These are phyloP conservation scores for Sacculina carcini DNA, from an alignment of 2,888 invertebrate genomes.

Conservation along the genomic window DNA sequence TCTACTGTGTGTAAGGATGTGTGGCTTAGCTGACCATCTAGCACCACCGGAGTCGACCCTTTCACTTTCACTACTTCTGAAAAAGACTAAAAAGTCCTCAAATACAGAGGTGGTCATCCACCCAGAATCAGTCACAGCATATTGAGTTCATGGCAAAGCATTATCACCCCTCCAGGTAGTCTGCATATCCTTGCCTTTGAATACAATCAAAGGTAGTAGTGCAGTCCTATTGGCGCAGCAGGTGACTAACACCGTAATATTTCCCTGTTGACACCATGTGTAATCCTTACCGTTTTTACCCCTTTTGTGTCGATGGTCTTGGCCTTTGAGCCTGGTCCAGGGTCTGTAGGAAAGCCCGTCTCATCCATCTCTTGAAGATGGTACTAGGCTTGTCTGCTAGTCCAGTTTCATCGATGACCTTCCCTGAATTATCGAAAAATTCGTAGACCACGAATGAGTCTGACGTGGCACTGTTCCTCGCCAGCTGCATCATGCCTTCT, in stretches of 20 bases:
- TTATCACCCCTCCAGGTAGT: no score
- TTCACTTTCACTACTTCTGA: neutral
- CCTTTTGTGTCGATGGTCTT: slow-evolving; percentile 6
- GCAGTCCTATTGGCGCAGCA: slow-evolving; percentile 6
- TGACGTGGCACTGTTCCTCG: slow-evolving; percentile 3
- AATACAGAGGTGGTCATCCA: no score
- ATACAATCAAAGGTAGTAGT: no score
- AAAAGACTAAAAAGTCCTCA: neutral
- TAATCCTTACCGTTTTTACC: neutral
- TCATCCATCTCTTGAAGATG: slow-evolving; percentile 6
- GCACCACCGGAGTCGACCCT: neutral
- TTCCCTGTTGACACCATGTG: slow-evolving; percentile 5
- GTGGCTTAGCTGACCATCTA: slow-evolving; percentile 6
- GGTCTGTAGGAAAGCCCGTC: slow-evolving; percentile 5
- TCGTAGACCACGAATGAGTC: slow-evolving; percentile 7
- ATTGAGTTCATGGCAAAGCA: slow-evolving; percentile 4
- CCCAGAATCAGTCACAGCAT: slow-evolving; percentile 7
- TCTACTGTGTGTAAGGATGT: slow-evolving; percentile 1
- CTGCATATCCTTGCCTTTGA: no score
- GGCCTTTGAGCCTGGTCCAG: neutral
- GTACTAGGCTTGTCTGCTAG: neutral
- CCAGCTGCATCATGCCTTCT: slow-evolving; percentile 6
- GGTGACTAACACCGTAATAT: no score
- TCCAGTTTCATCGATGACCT: neutral
- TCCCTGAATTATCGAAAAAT: slow-evolving; percentile 2